Evolutionary conservation across 1,140 invertebrate genomes (phyloP).

Genomic region (Hetaerina americana): DNA sequence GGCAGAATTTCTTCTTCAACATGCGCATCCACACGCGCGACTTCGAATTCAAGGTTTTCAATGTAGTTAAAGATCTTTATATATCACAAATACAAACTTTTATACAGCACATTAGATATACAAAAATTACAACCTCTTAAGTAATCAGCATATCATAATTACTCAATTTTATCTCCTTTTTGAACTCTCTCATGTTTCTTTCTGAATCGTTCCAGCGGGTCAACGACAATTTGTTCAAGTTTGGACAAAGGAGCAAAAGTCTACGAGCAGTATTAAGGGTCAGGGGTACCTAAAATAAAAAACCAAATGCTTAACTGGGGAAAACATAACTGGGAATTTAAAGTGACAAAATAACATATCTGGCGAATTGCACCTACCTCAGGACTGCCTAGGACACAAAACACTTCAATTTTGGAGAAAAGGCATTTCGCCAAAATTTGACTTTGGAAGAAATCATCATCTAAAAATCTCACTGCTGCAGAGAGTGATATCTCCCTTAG

Average conservation of each 20-base stretch:
- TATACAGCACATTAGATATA: too few relatives aligned
- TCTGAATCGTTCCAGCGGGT: background rate
- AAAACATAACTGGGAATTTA: too few relatives aligned
- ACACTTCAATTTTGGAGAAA: background rate
- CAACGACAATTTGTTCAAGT: background rate
- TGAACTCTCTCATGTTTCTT: background rate
- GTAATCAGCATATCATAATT: background rate
- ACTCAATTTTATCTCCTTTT: background rate
- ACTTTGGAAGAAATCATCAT: background rate
- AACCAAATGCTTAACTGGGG: background rate
- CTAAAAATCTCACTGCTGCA: background rate
- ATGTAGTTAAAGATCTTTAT: too few relatives aligned
- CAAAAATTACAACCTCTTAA: too few relatives aligned
- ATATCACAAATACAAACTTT: too few relatives aligned
- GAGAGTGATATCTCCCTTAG: background rate
- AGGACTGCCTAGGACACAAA: conserved; percentile 3
- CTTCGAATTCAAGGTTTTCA: too few relatives aligned
- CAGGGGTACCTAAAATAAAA: background rate
- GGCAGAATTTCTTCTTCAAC: too few relatives aligned
- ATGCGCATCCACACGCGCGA: too few relatives aligned
- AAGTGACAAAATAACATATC: too few relatives aligned
- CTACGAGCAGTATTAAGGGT: background rate
- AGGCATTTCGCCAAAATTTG: background rate
- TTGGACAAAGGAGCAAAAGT: background rate
- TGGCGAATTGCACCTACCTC: background rate